Evolutionary conservation across 2,888 invertebrate genomes (phyloP).

Genomic region (Thyatira batis): DNA sequence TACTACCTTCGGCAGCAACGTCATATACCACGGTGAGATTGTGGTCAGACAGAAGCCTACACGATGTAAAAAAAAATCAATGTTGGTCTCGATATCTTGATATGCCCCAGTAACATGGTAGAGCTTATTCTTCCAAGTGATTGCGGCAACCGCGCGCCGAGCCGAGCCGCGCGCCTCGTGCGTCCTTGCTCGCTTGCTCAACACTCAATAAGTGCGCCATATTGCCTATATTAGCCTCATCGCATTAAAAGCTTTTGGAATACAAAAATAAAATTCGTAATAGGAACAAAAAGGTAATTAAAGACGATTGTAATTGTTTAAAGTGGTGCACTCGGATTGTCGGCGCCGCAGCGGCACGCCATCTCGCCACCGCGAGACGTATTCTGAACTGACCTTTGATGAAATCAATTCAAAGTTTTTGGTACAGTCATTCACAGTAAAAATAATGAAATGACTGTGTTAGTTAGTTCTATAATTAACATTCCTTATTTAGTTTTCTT

Average conservation of each 20-base stretch:
- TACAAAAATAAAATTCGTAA: slow-evolving; percentile 45
- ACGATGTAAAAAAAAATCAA: background rate
- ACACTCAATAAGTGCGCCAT: slow-evolving; percentile 60
- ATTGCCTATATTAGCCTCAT: slow-evolving; percentile 52
- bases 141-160: slow-evolving; percentile 40
- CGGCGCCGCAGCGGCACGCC: slow-evolving; percentile 24
- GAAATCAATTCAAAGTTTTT: slow-evolving; percentile 59
- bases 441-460: no score
- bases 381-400: slow-evolving; percentile 59
- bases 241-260: slow-evolving; percentile 69
- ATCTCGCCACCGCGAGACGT: slow-evolving; percentile 24
- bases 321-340: slow-evolving; percentile 27
- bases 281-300: slow-evolving; percentile 66
- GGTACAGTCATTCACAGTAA: slow-evolving; percentile 34
- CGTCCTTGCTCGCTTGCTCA: slow-evolving; percentile 74
- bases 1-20: no score
- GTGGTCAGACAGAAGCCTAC: no score
- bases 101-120: background rate
- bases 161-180: slow-evolving; percentile 38
- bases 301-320: slow-evolving; percentile 57
- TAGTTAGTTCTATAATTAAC: no score
- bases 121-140: background rate
- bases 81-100: background rate
- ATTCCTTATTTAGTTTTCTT: no score
- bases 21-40: no score